Evolutionary conservation across 2,888 invertebrate genomes (phyloP).

Genomic region (Psylliodes chrysocephalus): DNA sequence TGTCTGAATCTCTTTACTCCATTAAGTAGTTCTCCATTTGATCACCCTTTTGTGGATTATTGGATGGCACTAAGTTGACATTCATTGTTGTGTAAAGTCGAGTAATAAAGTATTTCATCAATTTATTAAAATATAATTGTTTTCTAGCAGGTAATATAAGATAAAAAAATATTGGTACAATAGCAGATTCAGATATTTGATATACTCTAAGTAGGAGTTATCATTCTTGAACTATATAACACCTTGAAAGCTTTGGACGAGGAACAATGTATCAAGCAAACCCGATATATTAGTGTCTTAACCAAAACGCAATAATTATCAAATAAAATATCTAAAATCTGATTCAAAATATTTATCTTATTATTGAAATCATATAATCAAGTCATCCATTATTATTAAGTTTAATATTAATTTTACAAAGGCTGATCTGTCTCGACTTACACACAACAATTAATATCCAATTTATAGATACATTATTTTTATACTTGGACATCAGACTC

Average conservation of each 20-base stretch:
- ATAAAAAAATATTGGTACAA: too few species aligned
- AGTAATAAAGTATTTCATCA: not conserved
- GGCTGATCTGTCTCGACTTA: not conserved
- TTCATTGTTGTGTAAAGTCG: conserved; percentile 7
- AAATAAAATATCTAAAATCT: too few species aligned
- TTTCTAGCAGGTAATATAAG: not conserved
- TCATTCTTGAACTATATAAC: too few species aligned
- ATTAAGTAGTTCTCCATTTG: conserved; percentile 12
- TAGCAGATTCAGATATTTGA: too few species aligned
- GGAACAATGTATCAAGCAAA: too few species aligned
- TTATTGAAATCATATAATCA: too few species aligned
- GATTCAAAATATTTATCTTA: too few species aligned
- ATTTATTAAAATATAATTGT: not conserved
- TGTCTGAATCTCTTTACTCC: conserved; percentile 65
- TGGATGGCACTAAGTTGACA: not conserved
- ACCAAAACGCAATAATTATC: too few species aligned
- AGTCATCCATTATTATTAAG: not conserved
- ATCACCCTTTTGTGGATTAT: conserved; percentile 8
- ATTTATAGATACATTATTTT: conserved; percentile 1
- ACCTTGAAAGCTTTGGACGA: too few species aligned
- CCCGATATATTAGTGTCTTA: too few species aligned
- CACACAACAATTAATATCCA: not conserved
- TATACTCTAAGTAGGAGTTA: too few species aligned
- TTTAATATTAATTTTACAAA: not conserved
- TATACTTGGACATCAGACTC: conserved; percentile 1